Conservation (phyloP, 2,113 vertebrate species). For the Chloropsis cyanopogon region DNA sequence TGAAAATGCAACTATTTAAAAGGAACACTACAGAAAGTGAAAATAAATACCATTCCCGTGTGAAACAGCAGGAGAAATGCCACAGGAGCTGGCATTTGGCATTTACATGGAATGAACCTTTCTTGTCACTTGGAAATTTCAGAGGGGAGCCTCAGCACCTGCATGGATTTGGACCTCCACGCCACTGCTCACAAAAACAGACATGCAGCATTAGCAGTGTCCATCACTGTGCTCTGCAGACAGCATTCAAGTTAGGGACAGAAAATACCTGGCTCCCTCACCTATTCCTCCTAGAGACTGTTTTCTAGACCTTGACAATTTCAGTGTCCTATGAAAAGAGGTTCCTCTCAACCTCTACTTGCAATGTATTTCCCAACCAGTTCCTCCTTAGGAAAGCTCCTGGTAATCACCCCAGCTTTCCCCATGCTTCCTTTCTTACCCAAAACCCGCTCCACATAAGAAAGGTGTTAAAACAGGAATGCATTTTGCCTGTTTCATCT, state of each 20-base stretch:
- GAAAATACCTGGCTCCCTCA: background rate
- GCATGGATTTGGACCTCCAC: background rate
- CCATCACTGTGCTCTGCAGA: background rate
- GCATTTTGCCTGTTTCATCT: background rate
- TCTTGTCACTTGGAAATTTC: background rate
- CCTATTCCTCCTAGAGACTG: background rate
- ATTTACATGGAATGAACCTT: background rate
- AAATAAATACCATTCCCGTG: background rate
- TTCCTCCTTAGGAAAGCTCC: background rate
- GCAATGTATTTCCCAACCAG: background rate
- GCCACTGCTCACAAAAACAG: accelerated
- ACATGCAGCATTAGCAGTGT: accelerated
- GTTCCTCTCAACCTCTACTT: background rate
- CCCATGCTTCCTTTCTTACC: background rate
- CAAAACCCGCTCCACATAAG: background rate
- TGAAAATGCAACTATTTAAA: slow-evolving; percentile 5
- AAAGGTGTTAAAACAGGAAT: background rate
- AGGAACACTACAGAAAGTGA: background rate
- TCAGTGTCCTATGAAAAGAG: background rate
- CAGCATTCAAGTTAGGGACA: accelerated
- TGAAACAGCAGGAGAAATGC: background rate
- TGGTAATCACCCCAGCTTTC: background rate
- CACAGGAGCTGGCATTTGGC: background rate
- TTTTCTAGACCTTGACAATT: background rate
- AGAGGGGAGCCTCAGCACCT: background rate